Evolutionary conservation across 2,113 vertebrate genomes (phyloP).

Genomic region (Labeo catla): DNA sequence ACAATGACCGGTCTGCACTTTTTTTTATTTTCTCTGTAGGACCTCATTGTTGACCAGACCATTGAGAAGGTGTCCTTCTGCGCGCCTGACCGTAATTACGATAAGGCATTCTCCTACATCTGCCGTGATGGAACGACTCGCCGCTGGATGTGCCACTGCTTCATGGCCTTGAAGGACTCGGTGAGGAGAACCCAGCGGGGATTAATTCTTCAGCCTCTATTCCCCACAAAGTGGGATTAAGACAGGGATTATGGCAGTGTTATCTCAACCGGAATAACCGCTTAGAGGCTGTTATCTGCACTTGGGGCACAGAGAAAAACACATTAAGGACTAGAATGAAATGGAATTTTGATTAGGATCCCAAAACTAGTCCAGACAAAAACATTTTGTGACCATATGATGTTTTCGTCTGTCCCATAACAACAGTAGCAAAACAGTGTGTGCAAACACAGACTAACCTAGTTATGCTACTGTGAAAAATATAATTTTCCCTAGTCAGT

Average conservation of each 20-base stretch:
- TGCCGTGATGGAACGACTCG: constrained; percentile 90
- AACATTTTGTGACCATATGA: not conserved
- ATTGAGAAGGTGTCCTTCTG: constrained; percentile 95
- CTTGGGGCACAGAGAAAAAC: constrained; percentile 26
- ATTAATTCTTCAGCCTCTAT: not conserved
- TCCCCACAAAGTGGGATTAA: constrained; percentile 36
- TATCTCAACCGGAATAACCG: constrained; percentile 32
- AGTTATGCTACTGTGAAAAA: not conserved
- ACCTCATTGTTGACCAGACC: constrained; percentile 93
- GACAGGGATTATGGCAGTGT: constrained; percentile 45
- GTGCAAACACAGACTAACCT: not conserved
- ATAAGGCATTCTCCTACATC: constrained; percentile 95
- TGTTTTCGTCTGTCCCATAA: not conserved
- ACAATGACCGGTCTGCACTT: not conserved
- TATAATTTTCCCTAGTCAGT: too few relatives aligned
- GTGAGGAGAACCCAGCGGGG: constrained; percentile 71
- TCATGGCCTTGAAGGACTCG: constrained; percentile 92
- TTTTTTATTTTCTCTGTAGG: constrained; percentile 69
- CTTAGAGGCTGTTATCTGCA: constrained; percentile 18
- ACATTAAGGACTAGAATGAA: constrained; percentile 4
- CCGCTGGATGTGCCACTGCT: constrained; percentile 94
- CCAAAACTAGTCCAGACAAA: constrained; percentile 17
- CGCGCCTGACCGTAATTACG: constrained; percentile 90
- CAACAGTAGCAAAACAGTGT: not conserved
- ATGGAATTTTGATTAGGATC: constrained; percentile 2